phyloP scores from a whole-genome alignment of 2,888 invertebrate genomes.

The Eurois occulta region DNA sequence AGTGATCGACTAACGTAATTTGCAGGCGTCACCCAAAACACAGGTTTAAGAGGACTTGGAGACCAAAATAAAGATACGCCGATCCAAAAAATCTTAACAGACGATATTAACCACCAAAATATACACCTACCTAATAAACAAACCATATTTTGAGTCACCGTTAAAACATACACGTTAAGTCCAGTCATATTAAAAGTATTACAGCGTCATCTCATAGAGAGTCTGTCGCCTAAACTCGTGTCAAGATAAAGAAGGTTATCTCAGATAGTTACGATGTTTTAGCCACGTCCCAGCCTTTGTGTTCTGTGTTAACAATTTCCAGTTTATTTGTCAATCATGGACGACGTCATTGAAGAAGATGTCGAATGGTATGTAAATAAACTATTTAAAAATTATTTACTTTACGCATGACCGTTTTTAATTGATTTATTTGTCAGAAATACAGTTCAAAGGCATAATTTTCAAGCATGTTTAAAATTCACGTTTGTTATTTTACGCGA shows the following conservation, averaged over 20 bases:
- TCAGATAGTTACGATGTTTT: conserved; percentile 56
- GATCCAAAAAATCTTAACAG: conserved; percentile 12
- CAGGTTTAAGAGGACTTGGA: not conserved
- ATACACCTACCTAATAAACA: conserved; percentile 7
- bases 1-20: not conserved
- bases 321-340: conserved; percentile 70
- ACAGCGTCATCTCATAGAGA: conserved; percentile 28
- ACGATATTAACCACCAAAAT: conserved; percentile 21
- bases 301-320: conserved; percentile 55
- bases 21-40: not conserved
- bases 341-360: conserved; percentile 78
- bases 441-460: not conserved
- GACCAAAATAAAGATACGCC: not conserved
- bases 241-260: conserved; percentile 70
- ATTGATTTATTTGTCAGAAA: not conserved
- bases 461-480: not conserved
- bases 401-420: not conserved
- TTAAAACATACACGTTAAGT: conserved; percentile 17
- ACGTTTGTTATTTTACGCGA: conserved; percentile 1
- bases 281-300: conserved; percentile 54
- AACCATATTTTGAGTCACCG: conserved; percentile 31
- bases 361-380: conserved; percentile 74
- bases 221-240: conserved; percentile 52
- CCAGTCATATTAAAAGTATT: conserved; percentile 43
- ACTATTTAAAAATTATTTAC: not conserved